These are phyloP conservation scores for Bungarus multicinctus DNA, from an alignment of 2,113 vertebrate genomes.

Conservation along the genomic window DNA sequence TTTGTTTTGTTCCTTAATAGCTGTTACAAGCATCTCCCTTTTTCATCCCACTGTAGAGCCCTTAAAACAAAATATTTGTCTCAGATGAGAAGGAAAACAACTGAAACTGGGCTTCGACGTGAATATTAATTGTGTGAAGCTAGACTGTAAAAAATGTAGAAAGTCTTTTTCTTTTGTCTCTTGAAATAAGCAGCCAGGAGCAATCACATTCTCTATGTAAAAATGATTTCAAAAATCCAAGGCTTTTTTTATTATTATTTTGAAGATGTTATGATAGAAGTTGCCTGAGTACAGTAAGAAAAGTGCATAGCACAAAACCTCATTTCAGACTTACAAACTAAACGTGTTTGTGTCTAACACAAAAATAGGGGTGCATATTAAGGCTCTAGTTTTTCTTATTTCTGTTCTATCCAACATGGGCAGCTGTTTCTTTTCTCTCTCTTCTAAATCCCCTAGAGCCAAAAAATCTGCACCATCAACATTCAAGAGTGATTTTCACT, in stretches of 20 bases:
- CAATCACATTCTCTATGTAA: not conserved
- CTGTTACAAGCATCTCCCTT: not conserved
- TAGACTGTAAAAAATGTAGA: not conserved
- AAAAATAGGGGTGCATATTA: not conserved
- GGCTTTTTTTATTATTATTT: not conserved
- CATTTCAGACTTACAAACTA: not conserved
- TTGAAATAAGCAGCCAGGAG: not conserved
- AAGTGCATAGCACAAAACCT: not conserved
- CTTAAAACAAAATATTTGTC: not conserved
- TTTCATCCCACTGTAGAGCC: not conserved
- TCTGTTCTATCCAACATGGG: not conserved
- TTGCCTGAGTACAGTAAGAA: not conserved
- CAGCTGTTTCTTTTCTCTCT: not conserved
- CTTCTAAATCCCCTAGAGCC: not conserved
- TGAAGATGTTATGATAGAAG: not conserved
- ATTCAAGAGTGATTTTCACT: not conserved
- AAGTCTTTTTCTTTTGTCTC: not conserved
- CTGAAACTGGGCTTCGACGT: not conserved
- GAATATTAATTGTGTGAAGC: not conserved
- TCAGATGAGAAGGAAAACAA: not conserved
- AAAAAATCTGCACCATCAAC: not conserved
- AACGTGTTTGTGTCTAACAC: not conserved
- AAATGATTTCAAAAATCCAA: not conserved
- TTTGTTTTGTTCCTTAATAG: not conserved
- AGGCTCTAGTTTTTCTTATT: slow-evolving; percentile 23